Conservation (phyloP, 2,113 vertebrate genomes). For the Onychorhynchus coronatus region DNA sequence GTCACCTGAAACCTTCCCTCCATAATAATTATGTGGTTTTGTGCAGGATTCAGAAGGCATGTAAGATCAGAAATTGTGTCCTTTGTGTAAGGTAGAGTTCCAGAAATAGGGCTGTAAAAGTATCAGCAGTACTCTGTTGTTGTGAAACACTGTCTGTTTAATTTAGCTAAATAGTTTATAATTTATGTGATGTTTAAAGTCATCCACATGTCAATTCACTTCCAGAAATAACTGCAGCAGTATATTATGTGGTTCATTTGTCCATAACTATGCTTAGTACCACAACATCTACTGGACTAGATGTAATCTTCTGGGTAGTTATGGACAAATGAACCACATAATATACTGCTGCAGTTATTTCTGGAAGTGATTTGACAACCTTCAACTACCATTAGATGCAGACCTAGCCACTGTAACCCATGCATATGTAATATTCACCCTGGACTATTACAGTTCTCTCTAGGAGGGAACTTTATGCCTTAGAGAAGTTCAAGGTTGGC, state of each 20-base stretch:
- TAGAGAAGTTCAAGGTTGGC: not conserved
- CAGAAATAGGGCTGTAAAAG: not conserved
- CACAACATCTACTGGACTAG: not conserved
- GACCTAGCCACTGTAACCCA: not conserved
- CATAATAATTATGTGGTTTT: not conserved
- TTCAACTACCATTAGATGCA: not conserved
- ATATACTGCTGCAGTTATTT: not conserved
- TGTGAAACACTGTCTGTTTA: not conserved
- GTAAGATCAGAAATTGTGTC: not conserved
- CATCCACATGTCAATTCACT: not conserved
- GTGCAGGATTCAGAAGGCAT: not conserved
- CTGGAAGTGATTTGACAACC: not conserved
- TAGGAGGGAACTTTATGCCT: not conserved
- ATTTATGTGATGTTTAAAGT: not conserved
- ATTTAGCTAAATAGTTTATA: conserved; percentile 17
- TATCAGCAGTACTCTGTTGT: not conserved
- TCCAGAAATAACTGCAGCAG: not conserved
- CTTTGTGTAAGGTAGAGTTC: not conserved
- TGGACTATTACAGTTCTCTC: not conserved
- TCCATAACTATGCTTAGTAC: not conserved
- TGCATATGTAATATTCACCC: not conserved
- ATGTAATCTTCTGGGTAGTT: not conserved
- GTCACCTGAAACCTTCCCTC: not conserved
- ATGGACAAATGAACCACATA: not conserved
- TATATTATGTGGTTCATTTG: not conserved